Conservation (phyloP, 2,113 vertebrate genomes). For the Mormoops blainvillei region DNA sequence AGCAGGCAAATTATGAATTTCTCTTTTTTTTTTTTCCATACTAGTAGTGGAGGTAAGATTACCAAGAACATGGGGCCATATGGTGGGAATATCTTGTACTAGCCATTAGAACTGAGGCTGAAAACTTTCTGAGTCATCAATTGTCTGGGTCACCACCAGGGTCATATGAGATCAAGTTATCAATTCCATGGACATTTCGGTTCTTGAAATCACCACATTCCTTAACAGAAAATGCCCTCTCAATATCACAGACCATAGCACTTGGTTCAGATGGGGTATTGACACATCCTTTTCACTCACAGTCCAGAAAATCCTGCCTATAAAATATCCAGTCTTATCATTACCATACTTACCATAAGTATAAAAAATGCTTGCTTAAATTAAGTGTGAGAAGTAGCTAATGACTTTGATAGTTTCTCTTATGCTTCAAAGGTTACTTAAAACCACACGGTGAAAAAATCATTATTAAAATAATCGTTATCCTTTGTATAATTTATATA, state of each 20-base stretch:
- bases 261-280: background rate
- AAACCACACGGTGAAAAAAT: background rate
- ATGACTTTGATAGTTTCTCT: background rate
- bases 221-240: background rate
- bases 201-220: background rate
- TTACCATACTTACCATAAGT: background rate
- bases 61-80: background rate
- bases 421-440: constrained; percentile 14
- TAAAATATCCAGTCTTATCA: background rate
- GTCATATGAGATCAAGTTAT: background rate
- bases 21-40: background rate
- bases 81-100: background rate
- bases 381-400: background rate
- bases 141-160: background rate
- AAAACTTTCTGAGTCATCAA: background rate
- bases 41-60: background rate
- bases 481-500: background rate
- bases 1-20: background rate
- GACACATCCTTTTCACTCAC: background rate
- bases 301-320: background rate
- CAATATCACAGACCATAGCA: background rate
- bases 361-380: background rate
- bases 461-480: background rate
- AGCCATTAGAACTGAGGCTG: background rate
- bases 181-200: background rate